Base-by-base conservation (phyloP, 2,113 vertebrate species). In the Oreotrochilus melanogaster region DNA sequence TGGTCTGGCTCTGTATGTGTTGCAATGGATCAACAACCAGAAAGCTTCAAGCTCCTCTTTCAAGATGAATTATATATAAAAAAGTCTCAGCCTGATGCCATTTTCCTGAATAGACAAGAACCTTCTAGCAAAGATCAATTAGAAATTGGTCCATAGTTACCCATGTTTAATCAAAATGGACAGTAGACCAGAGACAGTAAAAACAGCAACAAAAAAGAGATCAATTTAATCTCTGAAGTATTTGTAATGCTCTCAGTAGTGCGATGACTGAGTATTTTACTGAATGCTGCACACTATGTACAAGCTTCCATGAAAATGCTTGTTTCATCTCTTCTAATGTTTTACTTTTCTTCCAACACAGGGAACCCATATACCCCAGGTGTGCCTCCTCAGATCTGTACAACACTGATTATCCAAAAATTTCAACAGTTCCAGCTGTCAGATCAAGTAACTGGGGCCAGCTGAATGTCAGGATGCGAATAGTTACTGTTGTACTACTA, bases 381-480 rank as follows among this genome's bases (percentile, higher is more conserved):
- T 98, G 98, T 92, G 96, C 94, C 96, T 93, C 71, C 91, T 91
- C 92, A 72, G 83, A 97, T 86, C 82, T 86, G 91, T 96, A 96
- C 95, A 54, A 95, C 39, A 39, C 39, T 39, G 70, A 86, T 56
- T 76, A 81, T 76, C 70, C 86, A 93, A 95, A 96, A 92, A 78
- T 71, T 93, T 95, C 94, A 69, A 73, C 93, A 75, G 50, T 78
- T 97, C 67, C 96, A 78, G 70, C 96, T 97, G 96, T 95, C 82
- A 80, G 87, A 94, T 78, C 88, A 78, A 93, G 66, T 78, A 97
- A 95, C 79, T 61, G 70, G 74, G 89, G 62, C 95, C 98, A 97
- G 94, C 98, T 97, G 94, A 91, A 97, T 97, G 93, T 94, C 98
- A 98, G 97, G 96, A 99, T 99, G 99, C 98, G 93, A 82, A 94